These are phyloP conservation scores for Himalopsyche japonica DNA, from an alignment of 2,888 invertebrate species.

Conservation along the genomic window DNA sequence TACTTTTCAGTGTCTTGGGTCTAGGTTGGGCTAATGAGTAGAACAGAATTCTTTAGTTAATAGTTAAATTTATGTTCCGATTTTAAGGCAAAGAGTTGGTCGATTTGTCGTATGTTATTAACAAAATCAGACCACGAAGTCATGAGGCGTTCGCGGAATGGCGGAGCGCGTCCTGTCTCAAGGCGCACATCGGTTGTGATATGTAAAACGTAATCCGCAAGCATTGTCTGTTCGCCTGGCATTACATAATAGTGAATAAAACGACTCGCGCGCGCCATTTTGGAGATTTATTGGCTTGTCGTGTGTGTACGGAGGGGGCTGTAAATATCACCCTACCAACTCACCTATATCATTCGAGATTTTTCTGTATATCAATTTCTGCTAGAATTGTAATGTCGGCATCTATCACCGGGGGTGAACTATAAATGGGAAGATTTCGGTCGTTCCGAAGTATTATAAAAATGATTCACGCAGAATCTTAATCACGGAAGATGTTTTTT, in stretches of 20 bases:
- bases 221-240: conserved; percentile 19
- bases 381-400: not conserved
- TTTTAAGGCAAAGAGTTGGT: too few relatives aligned
- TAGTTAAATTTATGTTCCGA: too few relatives aligned
- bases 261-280: conserved; percentile 32
- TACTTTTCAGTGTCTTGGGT: too few relatives aligned
- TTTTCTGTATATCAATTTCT: not conserved
- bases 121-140: not conserved
- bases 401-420: too few relatives aligned
- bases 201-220: conserved; percentile 22
- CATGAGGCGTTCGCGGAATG: not conserved
- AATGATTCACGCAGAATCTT: too few relatives aligned
- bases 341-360: not conserved
- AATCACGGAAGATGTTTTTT: too few relatives aligned
- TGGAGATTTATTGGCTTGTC: conserved; percentile 22
- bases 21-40: too few relatives aligned
- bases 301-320: not conserved
- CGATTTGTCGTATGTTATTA: too few relatives aligned
- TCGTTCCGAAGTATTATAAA: too few relatives aligned
- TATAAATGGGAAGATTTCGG: too few relatives aligned
- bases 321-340: not conserved
- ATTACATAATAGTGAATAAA: conserved; percentile 29
- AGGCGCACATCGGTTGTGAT: conserved; percentile 27
- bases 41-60: too few relatives aligned
- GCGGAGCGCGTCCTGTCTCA: conserved; percentile 11